Evolutionary conservation across 2,797 vertebrate species (phyloP).

Genomic region (Neopelma chrysocephalum): DNA sequence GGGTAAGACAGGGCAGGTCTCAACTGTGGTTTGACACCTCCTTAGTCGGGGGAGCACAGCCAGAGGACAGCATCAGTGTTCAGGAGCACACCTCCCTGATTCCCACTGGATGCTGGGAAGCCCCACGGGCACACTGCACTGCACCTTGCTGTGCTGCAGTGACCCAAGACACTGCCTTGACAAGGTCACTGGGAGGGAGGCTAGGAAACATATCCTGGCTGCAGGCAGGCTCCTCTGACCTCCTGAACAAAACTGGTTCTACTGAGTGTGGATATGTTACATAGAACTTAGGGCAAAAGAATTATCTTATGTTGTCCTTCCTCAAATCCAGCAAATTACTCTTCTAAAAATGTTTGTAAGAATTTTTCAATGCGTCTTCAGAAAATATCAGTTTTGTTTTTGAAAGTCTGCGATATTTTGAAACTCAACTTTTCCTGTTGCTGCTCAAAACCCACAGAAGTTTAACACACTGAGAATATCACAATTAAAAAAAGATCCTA

Average conservation of each 20-base stretch:
- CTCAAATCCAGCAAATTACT: neutral
- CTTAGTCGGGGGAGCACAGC: neutral
- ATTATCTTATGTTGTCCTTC: neutral
- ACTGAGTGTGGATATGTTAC: neutral
- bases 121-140: fast-evolving
- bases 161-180: fast-evolving
- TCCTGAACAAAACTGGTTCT: neutral
- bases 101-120: neutral
- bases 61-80: neutral
- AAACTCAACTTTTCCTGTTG: neutral
- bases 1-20: neutral
- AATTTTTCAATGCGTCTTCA: neutral
- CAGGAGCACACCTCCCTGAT: neutral
- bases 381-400: neutral
- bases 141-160: neutral
- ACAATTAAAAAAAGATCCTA: neutral
- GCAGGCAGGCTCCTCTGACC: neutral
- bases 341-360: neutral
- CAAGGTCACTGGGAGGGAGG: neutral
- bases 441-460: neutral
- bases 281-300: neutral
- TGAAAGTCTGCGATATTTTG: neutral
- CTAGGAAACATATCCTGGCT: neutral
- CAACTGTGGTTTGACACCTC: neutral
- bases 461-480: neutral